Conservation (phyloP, 2,113 vertebrate genomes). For the Phalacrocorax carbo region DNA sequence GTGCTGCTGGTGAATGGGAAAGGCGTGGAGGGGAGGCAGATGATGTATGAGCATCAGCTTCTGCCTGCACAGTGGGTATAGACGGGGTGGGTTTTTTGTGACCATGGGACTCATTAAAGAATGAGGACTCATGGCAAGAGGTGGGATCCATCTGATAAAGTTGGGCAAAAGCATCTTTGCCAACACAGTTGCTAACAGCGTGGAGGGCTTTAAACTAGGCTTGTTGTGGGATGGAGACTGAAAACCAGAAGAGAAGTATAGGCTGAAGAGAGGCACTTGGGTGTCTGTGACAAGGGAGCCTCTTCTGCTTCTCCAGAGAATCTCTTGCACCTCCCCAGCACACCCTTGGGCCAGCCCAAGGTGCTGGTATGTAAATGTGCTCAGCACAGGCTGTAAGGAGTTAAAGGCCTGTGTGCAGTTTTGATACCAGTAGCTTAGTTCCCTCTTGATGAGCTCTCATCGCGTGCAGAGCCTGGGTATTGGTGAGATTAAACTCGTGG, state of each 20-base stretch:
- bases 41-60: no score
- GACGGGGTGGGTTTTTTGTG: neutral
- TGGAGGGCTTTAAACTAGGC: neutral
- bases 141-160: neutral
- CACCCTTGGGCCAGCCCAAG: neutral
- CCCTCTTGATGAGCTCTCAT: neutral
- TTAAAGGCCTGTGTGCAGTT: neutral
- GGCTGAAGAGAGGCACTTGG: neutral
- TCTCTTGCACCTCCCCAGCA: neutral
- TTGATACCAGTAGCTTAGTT: neutral
- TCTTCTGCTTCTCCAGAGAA: neutral
- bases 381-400: neutral
- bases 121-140: neutral
- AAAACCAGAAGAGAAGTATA: neutral
- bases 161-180: neutral
- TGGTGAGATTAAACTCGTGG: neutral
- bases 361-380: no score
- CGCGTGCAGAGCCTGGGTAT: neutral
- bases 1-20: neutral
- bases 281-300: neutral
- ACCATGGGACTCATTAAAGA: neutral
- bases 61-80: neutral
- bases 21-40: neutral
- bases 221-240: neutral
- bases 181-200: neutral